A percentile compares a stretch with the other conserved stretches of the same genome.
These are phyloP conservation scores for Machimus rusticus DNA, from an alignment of 2,888 invertebrate genomes.

Conservation along the genomic window DNA sequence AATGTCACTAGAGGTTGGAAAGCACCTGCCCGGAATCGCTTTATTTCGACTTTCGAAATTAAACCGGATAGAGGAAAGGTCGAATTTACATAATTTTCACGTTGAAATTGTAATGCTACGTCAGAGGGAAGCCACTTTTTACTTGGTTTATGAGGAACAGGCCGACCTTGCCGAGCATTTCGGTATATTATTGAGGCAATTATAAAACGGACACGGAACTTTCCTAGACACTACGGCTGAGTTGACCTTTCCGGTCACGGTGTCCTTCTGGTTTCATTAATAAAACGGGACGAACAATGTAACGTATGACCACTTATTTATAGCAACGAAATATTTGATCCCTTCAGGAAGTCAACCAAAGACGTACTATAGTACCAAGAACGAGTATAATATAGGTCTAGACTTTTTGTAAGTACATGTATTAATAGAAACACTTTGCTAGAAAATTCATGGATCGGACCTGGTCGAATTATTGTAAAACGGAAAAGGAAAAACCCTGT, in stretches of 20 bases:
- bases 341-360: too few relatives aligned
- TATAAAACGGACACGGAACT: neutral
- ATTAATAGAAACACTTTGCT: too few relatives aligned
- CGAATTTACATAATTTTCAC: conserved; percentile 23
- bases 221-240: neutral
- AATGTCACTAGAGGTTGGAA: neutral
- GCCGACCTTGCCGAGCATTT: neutral
- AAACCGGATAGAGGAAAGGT: neutral
- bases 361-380: too few relatives aligned
- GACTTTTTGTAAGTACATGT: too few relatives aligned
- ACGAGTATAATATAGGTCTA: too few relatives aligned
- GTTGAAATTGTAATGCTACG: neutral
- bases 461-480: too few relatives aligned
- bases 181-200: neutral
- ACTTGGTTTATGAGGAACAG: neutral
- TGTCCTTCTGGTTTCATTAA: neutral
- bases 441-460: too few relatives aligned
- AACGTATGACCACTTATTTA: too few relatives aligned
- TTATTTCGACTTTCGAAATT: neutral
- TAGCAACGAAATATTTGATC: too few relatives aligned
- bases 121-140: neutral
- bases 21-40: neutral
- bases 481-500: too few relatives aligned
- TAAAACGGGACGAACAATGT: too few relatives aligned
- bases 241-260: neutral